Percentiles rank a stretch among this genome's conserved stretches.
Evolutionary conservation across 2,113 vertebrate species (phyloP).

Genomic region (Anas platyrhynchos): DNA sequence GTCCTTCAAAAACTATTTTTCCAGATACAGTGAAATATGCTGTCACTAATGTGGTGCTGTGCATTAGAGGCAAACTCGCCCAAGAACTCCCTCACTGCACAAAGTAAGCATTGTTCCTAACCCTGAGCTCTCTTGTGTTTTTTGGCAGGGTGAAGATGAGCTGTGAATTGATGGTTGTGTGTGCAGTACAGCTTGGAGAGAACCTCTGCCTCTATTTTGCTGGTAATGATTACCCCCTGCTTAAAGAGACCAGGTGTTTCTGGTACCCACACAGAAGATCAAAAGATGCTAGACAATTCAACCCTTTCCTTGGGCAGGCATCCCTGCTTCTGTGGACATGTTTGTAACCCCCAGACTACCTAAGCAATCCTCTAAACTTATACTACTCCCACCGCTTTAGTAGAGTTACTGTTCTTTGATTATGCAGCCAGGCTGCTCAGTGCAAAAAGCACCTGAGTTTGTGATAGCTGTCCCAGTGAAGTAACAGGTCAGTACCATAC

Average conservation of each 20-base stretch:
- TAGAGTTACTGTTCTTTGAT: background rate
- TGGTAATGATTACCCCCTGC: constrained; percentile 3
- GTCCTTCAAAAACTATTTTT: background rate
- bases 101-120: background rate
- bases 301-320: background rate
- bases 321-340: background rate
- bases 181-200: background rate
- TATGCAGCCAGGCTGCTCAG: background rate
- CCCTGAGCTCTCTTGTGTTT: background rate
- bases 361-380: background rate
- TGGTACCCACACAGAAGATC: background rate
- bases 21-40: background rate
- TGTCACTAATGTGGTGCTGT: background rate
- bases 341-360: background rate
- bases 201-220: constrained; percentile 44
- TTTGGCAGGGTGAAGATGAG: constrained; percentile 45
- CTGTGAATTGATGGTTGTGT: background rate
- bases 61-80: background rate
- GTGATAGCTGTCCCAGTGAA: background rate
- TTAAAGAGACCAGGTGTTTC: background rate
- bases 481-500: background rate
- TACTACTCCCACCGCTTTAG: background rate
- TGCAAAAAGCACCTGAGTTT: background rate
- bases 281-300: background rate
- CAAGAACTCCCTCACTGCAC: background rate